Evolutionary conservation across 2,113 vertebrate species (phyloP).

Genomic region (Psittacara wagleri): DNA sequence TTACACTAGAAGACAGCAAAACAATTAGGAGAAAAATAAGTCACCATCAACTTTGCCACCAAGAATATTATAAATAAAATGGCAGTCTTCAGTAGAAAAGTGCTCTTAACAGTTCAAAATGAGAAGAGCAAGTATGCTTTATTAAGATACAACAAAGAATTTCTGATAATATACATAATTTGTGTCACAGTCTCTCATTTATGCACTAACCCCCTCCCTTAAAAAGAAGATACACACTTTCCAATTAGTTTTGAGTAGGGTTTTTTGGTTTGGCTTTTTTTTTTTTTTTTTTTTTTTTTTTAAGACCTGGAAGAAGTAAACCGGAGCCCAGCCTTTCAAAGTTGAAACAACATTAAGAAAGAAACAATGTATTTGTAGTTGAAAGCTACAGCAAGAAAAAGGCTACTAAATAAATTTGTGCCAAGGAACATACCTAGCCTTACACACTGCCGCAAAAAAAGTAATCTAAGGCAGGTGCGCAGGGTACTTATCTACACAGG

Average conservation of each 20-base stretch:
- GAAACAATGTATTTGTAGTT: not conserved
- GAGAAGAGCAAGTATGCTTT: not conserved
- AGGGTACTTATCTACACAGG: rapidly evolving
- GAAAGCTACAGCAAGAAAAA: not conserved
- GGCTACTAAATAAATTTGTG: not conserved
- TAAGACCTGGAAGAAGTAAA: not conserved
- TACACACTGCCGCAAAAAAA: not conserved
- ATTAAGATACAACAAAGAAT: not conserved
- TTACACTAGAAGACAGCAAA: not conserved
- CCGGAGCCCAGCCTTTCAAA: rapidly evolving
- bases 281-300: not conserved
- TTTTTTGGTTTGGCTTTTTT: not conserved
- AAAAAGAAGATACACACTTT: not conserved
- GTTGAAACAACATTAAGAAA: not conserved
- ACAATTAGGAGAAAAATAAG: not conserved
- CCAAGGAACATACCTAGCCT: not conserved
- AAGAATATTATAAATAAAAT: not conserved
- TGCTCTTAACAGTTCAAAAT: not conserved
- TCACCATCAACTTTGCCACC: not conserved
- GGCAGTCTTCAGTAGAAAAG: not conserved
- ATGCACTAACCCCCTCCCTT: not conserved
- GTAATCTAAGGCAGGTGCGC: rapidly evolving
- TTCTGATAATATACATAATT: not conserved
- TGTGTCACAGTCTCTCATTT: not conserved
- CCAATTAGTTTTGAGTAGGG: not conserved